These are phyloP conservation scores for Sebastes trivittatus DNA, from an alignment of 2,797 vertebrate genomes.

Conservation along the genomic window DNA sequence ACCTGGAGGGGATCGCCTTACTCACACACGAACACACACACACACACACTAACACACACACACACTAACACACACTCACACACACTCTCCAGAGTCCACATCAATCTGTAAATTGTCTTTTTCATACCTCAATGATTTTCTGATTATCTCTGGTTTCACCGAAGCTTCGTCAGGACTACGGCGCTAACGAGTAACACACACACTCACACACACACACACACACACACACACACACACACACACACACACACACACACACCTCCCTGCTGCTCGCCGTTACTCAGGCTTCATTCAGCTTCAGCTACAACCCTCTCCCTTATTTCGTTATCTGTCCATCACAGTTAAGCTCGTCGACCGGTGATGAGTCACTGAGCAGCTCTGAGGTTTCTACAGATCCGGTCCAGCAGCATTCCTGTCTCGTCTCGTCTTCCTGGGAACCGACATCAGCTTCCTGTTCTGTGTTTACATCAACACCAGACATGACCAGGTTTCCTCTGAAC, in stretches of 20 bases:
- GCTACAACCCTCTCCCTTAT: background rate
- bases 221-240: background rate
- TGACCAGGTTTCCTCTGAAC: slow-evolving; percentile 10
- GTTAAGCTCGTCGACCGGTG: slow-evolving; percentile 7
- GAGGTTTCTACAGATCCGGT: background rate
- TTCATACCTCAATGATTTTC: slow-evolving; percentile 64
- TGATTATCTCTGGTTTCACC: slow-evolving; percentile 51
- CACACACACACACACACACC: background rate
- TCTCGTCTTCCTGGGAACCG: slow-evolving; percentile 3
- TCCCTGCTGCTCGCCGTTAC: background rate
- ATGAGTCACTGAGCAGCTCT: slow-evolving; percentile 37
- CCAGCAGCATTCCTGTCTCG: background rate
- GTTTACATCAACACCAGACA: background rate
- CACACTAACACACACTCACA: background rate
- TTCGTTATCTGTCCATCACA: slow-evolving; percentile 15
- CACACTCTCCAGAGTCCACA: slow-evolving; percentile 8
- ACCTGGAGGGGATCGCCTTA: slow-evolving; percentile 22
- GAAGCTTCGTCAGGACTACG: background rate
- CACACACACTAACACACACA: too few species aligned
- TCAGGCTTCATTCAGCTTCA: background rate
- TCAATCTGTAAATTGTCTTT: slow-evolving; percentile 67
- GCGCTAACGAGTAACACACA: slow-evolving; percentile 12
- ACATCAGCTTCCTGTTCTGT: background rate
- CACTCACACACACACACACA: background rate
- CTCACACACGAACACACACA: background rate